Evolutionary conservation across 2,113 vertebrate species (phyloP).

Genomic region (Todiramphus chloris): DNA sequence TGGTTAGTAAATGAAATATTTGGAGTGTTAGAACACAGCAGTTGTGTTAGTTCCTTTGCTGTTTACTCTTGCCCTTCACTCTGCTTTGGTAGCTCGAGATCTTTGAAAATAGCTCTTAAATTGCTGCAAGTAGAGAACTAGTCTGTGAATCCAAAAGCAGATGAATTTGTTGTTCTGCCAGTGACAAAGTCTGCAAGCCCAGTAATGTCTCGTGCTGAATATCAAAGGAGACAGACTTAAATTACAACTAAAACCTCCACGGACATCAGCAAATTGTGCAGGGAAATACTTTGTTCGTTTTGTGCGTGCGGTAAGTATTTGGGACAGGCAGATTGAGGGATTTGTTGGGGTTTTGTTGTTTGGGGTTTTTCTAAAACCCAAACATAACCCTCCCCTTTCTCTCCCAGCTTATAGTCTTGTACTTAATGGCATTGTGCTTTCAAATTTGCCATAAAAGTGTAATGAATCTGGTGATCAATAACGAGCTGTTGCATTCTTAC

Average conservation of each 20-base stretch:
- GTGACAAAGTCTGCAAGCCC: neutral
- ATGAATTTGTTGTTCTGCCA: neutral
- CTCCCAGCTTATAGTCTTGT: neutral
- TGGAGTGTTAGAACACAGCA: neutral
- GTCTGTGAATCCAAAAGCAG: neutral
- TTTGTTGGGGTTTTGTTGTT: neutral
- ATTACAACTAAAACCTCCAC: neutral
- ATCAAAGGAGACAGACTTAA: neutral
- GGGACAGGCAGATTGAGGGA: neutral
- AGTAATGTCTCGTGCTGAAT: neutral
- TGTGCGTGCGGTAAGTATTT: neutral
- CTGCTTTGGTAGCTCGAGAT: neutral
- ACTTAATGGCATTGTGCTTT: constrained; percentile 53
- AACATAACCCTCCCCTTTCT: neutral
- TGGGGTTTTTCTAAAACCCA: neutral
- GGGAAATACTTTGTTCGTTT: neutral
- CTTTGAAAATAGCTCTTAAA: neutral
- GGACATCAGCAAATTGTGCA: neutral
- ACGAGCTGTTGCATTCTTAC: neutral
- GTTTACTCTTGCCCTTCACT: neutral
- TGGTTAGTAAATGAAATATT: neutral
- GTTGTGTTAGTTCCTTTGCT: neutral
- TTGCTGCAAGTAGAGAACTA: neutral
- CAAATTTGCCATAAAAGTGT: constrained; percentile 47
- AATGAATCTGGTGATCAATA: constrained; percentile 65